These are phyloP conservation scores for Planococcus citri DNA, from an alignment of 1,140 invertebrate species.

Conservation along the genomic window DNA sequence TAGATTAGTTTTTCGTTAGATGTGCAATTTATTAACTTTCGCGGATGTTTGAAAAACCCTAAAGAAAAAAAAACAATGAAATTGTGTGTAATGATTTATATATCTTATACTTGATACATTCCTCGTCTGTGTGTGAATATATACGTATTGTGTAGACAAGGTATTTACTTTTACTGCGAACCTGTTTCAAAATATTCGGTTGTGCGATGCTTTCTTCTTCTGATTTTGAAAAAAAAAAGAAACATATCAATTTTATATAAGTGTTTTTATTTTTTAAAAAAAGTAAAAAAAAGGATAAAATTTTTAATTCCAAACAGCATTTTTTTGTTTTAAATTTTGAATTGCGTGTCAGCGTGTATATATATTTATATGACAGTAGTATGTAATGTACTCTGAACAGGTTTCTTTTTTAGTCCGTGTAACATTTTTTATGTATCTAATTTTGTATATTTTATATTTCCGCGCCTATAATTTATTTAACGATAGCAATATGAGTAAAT, in stretches of 20 bases:
- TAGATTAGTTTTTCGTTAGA: not conserved
- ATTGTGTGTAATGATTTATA: not conserved
- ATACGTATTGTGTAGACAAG: conserved; percentile 9
- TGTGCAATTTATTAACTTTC: conserved; percentile 11
- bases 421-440: conserved; percentile 10
- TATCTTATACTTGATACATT: conserved; percentile 8
- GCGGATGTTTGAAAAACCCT: not conserved
- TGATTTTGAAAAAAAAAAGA: not conserved
- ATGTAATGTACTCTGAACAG: not conserved
- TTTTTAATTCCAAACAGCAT: conserved; percentile 1
- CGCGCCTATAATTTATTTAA: conserved; percentile 6
- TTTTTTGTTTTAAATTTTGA: conserved; percentile 3
- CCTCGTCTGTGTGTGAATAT: conserved; percentile 9
- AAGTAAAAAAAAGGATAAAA: not conserved
- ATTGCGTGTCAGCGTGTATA: conserved; percentile 12
- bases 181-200: conserved; percentile 10
- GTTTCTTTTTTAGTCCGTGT: not conserved
- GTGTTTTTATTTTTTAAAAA: not conserved
- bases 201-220: conserved; percentile 5
- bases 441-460: conserved; percentile 19
- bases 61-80: not conserved
- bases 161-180: conserved; percentile 1
- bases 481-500: conserved; percentile 9
- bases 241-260: conserved; percentile 20
- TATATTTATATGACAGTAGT: conserved; percentile 19